Conservation (phyloP, 2,113 vertebrate species). For the Haemorhous mexicanus region DNA sequence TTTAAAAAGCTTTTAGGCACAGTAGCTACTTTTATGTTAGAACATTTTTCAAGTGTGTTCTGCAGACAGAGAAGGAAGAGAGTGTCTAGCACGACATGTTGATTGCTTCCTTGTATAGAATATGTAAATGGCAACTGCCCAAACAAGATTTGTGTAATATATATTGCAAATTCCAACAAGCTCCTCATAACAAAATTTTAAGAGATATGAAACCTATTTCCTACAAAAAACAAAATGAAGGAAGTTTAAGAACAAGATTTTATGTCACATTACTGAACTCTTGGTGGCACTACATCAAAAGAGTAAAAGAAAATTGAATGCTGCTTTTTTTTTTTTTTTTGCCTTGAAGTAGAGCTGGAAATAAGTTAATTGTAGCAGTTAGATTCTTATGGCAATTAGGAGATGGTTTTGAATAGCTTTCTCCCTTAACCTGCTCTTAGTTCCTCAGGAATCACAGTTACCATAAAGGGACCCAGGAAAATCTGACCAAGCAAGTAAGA, state of each 20-base stretch:
- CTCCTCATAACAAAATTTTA: not conserved
- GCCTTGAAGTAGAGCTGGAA: not conserved
- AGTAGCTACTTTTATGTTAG: not conserved
- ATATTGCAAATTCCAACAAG: not conserved
- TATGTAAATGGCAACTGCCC: not conserved
- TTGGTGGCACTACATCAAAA: not conserved
- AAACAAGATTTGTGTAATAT: not conserved
- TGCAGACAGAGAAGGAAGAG: not conserved
- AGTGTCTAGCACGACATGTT: not conserved
- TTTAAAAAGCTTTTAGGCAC: constrained; percentile 24
- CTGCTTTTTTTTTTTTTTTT: not conserved
- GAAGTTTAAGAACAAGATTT: not conserved
- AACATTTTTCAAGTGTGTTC: not conserved
- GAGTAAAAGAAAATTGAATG: not conserved
- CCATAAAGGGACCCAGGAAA: not conserved
- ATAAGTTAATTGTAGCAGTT: not conserved
- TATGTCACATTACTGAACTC: not conserved
- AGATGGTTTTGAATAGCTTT: not conserved
- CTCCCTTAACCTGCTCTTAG: not conserved
- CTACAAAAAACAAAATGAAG: not conserved
- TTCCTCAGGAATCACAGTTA: not conserved
- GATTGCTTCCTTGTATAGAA: not conserved
- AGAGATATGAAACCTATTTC: not conserved
- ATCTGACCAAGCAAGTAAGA: not conserved
- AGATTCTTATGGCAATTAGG: not conserved